phyloP scores from a whole-genome alignment of 2,113 vertebrate genomes.

The Cricetomys ansorgei region DNA sequence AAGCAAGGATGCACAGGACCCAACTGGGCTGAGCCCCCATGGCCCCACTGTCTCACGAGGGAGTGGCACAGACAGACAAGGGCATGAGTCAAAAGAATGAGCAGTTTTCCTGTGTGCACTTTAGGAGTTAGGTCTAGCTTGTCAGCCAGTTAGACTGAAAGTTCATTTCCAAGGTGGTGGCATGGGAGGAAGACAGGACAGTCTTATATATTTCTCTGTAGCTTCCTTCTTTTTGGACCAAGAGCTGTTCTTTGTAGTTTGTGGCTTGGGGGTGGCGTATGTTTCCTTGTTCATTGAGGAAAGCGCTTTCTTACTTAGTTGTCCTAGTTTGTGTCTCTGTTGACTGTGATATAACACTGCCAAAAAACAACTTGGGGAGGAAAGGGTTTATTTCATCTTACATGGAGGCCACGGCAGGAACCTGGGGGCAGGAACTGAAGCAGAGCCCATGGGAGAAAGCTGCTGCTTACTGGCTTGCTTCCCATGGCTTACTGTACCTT shows the following conservation, averaged over 20 bases:
- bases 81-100: not conserved
- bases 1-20: not conserved
- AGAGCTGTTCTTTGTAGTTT: slow-evolving; percentile 16
- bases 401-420: not conserved
- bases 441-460: not conserved
- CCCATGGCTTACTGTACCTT: not conserved
- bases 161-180: not conserved
- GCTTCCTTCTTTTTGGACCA: slow-evolving; percentile 18
- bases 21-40: not conserved
- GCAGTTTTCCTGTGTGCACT: not conserved
- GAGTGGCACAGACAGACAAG: not conserved
- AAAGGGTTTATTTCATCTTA: not conserved
- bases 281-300: not conserved
- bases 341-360: not conserved
- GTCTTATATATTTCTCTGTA: slow-evolving; percentile 3
- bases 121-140: not conserved
- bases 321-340: not conserved
- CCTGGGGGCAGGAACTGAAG: not conserved
- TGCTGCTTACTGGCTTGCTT: not conserved
- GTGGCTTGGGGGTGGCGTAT: not conserved
- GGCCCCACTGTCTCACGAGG: not conserved
- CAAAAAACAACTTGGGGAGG: not conserved
- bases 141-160: not conserved
- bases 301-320: slow-evolving; percentile 20
- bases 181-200: not conserved